Evolutionary conservation across 2,113 vertebrate genomes (phyloP).

Genomic region (Pungitius pungitius): DNA sequence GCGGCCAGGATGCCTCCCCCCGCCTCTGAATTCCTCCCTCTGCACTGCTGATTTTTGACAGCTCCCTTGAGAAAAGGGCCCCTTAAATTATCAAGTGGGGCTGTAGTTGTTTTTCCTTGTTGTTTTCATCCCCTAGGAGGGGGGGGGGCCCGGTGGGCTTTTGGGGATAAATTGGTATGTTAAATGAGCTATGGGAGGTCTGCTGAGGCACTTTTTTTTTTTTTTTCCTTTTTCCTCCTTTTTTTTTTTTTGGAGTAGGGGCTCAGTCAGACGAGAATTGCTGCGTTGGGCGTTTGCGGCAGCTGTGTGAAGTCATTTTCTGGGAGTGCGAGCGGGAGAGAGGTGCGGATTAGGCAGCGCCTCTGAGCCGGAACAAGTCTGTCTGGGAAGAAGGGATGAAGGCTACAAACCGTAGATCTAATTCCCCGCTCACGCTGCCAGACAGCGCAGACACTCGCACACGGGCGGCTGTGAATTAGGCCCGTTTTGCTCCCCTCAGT

Average conservation of each 20-base stretch:
- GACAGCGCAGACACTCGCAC: conserved; percentile 77
- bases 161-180: conserved; percentile 76
- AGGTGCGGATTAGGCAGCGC: conserved; percentile 81
- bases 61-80: conserved; percentile 66
- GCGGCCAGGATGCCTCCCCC: conserved; percentile 4
- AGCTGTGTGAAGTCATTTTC: conserved; percentile 83
- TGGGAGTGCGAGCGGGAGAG: conserved; percentile 79
- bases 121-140: conserved; percentile 60
- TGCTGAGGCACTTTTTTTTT: conserved; percentile 53
- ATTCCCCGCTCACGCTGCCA: conserved; percentile 78
- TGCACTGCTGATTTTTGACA: conserved; percentile 60
- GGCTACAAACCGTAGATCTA: conserved; percentile 81
- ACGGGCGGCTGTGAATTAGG: conserved; percentile 79
- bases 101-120: conserved; percentile 76
- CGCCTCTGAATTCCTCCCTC: conserved; percentile 39
- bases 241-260: conserved; percentile 18
- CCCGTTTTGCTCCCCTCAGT: conserved; percentile 76
- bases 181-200: conserved; percentile 83
- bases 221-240: conserved; percentile 40
- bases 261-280: conserved; percentile 80
- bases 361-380: conserved; percentile 85
- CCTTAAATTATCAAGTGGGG: conserved; percentile 75
- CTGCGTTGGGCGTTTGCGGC: conserved; percentile 78
- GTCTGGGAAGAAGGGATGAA: conserved; percentile 82
- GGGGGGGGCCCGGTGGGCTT: conserved; percentile 52